Evolutionary conservation across 2,888 invertebrate species (phyloP), one percentile per base, ranked within the genome.

Genomic region (Xestia c-nigrum): DNA sequence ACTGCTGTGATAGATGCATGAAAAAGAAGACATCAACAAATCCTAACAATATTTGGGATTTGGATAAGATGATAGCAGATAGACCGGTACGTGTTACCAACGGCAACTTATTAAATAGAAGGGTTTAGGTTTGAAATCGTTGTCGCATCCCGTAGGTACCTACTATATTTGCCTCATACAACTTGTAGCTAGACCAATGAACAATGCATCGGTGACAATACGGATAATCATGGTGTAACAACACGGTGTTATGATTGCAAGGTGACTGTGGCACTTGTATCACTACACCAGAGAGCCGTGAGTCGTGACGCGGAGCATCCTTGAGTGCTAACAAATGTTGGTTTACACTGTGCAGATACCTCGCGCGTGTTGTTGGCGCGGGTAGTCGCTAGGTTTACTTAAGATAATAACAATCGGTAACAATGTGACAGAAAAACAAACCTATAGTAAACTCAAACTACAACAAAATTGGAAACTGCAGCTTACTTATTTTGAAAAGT

Each of bases 331-430:
- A 55, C 55, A 50, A 66, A 50, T 43, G 64, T 55, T 70, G 7
- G 24, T 57, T 66, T 40, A 40, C 24, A 21, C n/a, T 38, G 16
- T 57, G 38, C 9, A 12, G 50, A 24, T 38, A 61, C 24, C 9
- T 6, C 71, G 50, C 72, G 50, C 52, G 61, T 46, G 61, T 71
- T 71, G 72, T 71, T 71, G 24, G 50, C 72, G 9, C 61, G 9
- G 80, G 38, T 72, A 55, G 47, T 80, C n/a, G 66, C n/a, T 14
- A 31, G 14, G 21, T 67, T 76, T 76, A 66, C 59, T 59, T 61
- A 5, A 57, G 76, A 50, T 76, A 80, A 52, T 31, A 66, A 59
- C 57, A 50, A 68, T 59, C 38, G 2, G 16, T 47, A 52, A 55
- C 24, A 79, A 38, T 16, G 31, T 24, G 50, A 71, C 7, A 61